A percentile compares a stretch with the other conserved stretches of the same genome.
These are phyloP conservation scores for Panzeria rudis DNA, from an alignment of 2,888 invertebrate genomes.

Conservation along the genomic window DNA sequence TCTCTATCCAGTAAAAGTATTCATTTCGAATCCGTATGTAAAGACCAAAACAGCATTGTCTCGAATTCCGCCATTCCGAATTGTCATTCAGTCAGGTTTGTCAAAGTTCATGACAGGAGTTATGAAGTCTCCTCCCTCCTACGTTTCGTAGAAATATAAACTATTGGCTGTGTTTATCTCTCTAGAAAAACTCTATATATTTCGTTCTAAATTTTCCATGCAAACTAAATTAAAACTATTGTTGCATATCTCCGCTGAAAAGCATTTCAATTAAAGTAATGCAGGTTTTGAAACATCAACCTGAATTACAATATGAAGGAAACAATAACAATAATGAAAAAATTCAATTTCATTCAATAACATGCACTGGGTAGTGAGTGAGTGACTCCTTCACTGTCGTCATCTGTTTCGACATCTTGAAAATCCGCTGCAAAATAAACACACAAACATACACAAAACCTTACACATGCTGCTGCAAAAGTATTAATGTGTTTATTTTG, in stretches of 20 bases:
- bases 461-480: conserved; percentile 19
- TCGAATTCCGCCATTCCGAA: no score
- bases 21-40: no score
- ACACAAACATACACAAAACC: background rate
- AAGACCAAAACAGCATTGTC: no score
- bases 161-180: background rate
- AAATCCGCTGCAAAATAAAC: background rate
- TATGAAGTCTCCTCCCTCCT: no score
- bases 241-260: background rate
- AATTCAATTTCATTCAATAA: conserved; percentile 67
- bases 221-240: background rate
- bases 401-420: conserved; percentile 3
- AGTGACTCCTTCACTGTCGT: conserved; percentile 29
- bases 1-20: no score
- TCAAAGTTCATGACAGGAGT: no score
- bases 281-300: conserved; percentile 28
- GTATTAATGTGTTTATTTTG: conserved; percentile 56
- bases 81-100: no score
- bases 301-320: conserved; percentile 9
- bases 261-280: background rate
- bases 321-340: conserved; percentile 31
- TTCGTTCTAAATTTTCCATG: background rate
- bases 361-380: conserved; percentile 20
- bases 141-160: no score
- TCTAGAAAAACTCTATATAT: background rate